phyloP scores from a whole-genome alignment of 2,888 invertebrate species.

The Rhyacophila evoluta region DNA sequence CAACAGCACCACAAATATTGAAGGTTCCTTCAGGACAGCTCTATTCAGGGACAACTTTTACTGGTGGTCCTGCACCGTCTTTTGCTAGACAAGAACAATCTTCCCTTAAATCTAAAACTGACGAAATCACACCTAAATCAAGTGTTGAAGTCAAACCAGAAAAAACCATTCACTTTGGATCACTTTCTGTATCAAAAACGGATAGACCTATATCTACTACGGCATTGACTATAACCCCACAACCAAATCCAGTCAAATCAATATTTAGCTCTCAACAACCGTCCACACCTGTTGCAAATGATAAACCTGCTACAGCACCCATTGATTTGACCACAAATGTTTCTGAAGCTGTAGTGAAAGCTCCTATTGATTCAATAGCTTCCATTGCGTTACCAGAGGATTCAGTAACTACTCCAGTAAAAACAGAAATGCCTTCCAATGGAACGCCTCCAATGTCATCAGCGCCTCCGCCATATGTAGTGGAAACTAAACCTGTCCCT shows the following conservation, averaged over 20 bases:
- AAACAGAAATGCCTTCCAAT: background rate
- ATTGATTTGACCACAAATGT: background rate
- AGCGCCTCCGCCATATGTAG: constrained; percentile 29
- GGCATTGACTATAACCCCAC: background rate
- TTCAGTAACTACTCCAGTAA: background rate
- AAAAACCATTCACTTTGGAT: constrained; percentile 11
- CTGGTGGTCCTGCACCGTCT: background rate
- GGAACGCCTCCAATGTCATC: background rate
- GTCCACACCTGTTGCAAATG: background rate
- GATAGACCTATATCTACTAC: background rate
- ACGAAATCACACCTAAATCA: background rate
- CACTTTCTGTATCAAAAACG: constrained; percentile 32
- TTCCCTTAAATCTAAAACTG: background rate
- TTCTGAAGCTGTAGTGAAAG: background rate
- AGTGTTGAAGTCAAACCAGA: background rate
- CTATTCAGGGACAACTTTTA: background rate
- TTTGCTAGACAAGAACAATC: background rate
- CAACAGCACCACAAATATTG: background rate
- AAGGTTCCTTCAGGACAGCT: background rate
- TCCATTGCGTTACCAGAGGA: background rate
- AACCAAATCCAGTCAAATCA: background rate
- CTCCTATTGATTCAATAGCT: background rate
- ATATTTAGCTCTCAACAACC: background rate
- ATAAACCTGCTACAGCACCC: background rate
- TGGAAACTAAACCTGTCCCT: constrained; percentile 26